phyloP scores from a whole-genome alignment of 2,113 vertebrate genomes.

The Benitochromis conjunctus region DNA sequence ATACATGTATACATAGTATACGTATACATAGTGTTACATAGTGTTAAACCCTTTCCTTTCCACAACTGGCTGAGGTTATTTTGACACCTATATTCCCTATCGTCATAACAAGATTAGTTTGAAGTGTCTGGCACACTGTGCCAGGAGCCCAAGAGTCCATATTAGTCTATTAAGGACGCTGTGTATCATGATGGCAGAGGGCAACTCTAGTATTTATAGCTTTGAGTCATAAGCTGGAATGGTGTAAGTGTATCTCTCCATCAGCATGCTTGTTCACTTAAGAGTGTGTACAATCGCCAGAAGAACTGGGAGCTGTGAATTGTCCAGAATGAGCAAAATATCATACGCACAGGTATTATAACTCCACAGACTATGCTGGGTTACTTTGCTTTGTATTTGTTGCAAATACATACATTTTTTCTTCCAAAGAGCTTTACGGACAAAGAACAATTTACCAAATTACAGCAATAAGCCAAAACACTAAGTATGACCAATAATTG shows the following conservation, averaged over 20 bases:
- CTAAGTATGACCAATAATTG: not conserved
- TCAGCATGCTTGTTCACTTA: constrained; percentile 51
- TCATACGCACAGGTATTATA: not conserved
- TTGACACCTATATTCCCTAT: constrained; percentile 31
- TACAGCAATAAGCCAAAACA: not conserved
- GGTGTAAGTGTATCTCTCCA: constrained; percentile 53
- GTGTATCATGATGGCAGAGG: constrained; percentile 33
- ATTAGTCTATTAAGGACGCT: constrained; percentile 60
- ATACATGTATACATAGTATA: not conserved
- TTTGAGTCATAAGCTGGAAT: constrained; percentile 56
- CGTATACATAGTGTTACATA: not conserved
- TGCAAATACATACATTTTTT: not conserved
- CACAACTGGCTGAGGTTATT: constrained; percentile 26
- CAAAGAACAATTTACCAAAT: not conserved
- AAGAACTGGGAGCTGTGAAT: not conserved
- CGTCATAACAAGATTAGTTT: constrained; percentile 36
- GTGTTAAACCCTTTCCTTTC: not conserved
- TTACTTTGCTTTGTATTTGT: not conserved
- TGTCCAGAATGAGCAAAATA: not conserved
- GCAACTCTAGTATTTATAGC: constrained; percentile 69
- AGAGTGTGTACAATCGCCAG: constrained; percentile 10
- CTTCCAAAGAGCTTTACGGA: not conserved
- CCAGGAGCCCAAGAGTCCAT: constrained; percentile 45
- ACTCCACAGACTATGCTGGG: not conserved
- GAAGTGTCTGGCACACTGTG: constrained; percentile 17